A percentile compares a stretch with the other conserved stretches of the same genome.
Conservation (phyloP, 2,888 invertebrate species). For the Trissoscelio sp. region DNA sequence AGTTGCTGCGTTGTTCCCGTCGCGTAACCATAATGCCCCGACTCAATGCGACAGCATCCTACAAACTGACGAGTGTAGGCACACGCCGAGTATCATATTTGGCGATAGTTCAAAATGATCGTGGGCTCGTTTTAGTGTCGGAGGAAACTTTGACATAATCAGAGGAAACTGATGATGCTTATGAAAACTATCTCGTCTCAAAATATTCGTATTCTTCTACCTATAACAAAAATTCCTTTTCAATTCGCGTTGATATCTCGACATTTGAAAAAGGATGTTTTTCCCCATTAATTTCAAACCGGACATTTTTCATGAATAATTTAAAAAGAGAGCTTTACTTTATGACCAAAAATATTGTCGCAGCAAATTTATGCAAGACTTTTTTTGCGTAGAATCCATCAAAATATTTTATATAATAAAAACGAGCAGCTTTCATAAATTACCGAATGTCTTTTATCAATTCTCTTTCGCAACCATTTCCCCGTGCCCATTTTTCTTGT, state of each 20-base stretch:
- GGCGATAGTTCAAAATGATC: constrained; percentile 75
- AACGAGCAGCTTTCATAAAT: constrained; percentile 9
- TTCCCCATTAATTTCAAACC: too few relatives aligned
- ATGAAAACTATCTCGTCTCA: too few relatives aligned
- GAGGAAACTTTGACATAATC: constrained; percentile 48
- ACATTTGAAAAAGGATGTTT: too few relatives aligned
- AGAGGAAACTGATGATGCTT: constrained; percentile 26
- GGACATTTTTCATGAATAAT: too few relatives aligned
- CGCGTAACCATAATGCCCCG: constrained; percentile 54
- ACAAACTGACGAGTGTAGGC: constrained; percentile 77
- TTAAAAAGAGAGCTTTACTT: too few relatives aligned
- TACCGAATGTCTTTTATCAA: background rate
- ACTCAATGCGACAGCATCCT: constrained; percentile 67
- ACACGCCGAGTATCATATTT: constrained; percentile 77
- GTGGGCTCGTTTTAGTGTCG: constrained; percentile 53
- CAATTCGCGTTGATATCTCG: too few relatives aligned
- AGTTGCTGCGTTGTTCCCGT: constrained; percentile 59
- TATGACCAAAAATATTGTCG: too few relatives aligned
- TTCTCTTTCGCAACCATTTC: constrained; percentile 3
- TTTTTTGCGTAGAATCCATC: too few relatives aligned
- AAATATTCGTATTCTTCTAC: too few relatives aligned
- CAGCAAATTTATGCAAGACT: too few relatives aligned
- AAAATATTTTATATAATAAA: constrained; percentile 39
- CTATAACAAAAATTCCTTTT: too few relatives aligned
- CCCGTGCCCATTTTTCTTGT: constrained; percentile 5